Conservation (phyloP, 2,797 vertebrate genomes). For the Danio tinwini region DNA sequence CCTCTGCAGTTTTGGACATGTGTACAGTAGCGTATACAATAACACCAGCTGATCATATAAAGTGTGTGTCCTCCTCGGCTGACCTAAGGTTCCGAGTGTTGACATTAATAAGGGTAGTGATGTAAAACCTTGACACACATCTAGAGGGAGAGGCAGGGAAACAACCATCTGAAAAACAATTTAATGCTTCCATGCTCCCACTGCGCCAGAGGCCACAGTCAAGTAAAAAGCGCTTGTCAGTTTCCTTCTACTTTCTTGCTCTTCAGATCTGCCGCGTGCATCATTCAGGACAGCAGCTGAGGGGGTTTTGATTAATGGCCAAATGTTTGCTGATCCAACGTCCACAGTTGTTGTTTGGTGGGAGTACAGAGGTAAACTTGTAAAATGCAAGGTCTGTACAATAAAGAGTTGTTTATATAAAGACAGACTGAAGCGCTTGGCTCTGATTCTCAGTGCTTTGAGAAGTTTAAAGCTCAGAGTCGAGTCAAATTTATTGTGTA, state of each 20-base stretch:
- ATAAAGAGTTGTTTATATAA: neutral
- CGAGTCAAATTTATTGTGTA: neutral
- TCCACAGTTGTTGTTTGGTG: constrained; percentile 6
- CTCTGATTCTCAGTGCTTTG: neutral
- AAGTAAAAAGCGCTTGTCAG: constrained; percentile 39
- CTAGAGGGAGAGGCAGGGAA: constrained; percentile 47
- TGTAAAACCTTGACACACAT: constrained; percentile 54
- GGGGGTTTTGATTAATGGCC: constrained; percentile 20
- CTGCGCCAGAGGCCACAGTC: constrained; percentile 21
- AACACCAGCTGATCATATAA: constrained; percentile 28
- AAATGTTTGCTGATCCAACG: neutral
- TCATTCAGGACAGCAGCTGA: constrained; percentile 2
- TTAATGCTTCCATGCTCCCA: constrained; percentile 57
- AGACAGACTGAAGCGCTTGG: neutral
- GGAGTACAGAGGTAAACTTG: neutral
- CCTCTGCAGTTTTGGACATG: constrained; percentile 40
- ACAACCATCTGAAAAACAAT: constrained; percentile 53
- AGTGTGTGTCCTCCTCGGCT: constrained; percentile 25
- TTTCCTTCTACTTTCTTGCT: constrained; percentile 16
- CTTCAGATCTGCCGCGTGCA: neutral
- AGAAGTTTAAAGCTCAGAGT: neutral
- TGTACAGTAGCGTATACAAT: constrained; percentile 49
- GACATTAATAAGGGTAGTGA: constrained; percentile 63
- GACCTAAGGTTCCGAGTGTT: constrained; percentile 50
- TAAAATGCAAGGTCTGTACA: constrained; percentile 7